Evolutionary conservation across 2,888 invertebrate species (phyloP), one percentile per base, ranked within the genome.

Genomic region (Eugnorisma glareosa): DNA sequence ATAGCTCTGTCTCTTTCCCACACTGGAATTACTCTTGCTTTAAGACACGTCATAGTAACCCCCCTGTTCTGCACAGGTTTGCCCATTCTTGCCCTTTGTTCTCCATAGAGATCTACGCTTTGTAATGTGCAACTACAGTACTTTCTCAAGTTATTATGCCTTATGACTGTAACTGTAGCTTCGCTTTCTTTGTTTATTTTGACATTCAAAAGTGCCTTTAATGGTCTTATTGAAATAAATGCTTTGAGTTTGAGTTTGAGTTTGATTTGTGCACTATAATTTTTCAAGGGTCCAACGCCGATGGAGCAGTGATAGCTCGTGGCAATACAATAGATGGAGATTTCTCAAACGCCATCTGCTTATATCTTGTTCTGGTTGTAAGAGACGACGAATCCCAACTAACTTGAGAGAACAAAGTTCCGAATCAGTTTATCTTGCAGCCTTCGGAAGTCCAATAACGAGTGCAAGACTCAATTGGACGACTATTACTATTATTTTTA

Each of bases 401-500:
- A 86, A 90, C 86, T 92, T 79, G 79, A 77, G 81, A 84, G 88
- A 89, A 89, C 91, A 88, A 91, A 91, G 91, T 91, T 91, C 76
- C 45, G 79, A 90, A 91, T 91, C 93, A 91, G 92, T 92, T 91
- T 91, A 90, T 89, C 89, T 89, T 83, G 84, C 83, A 79, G 88
- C 81, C 89, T 90, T 89, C 73, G 85, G 87, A 91, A 89, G 87
- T 90, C 82, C 81, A 88, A 88, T 87, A 86, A 86, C 86, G 87
- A 82, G 73, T 84, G 81, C 84, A 86, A 75, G 64, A 81, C 79
- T 76, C 74, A 81, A 85, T 88, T 84, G 80, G 67, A 84, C 63
- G 66, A 63, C 69, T 77, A 77, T 51, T 63, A 72, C 63, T 77
- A 76, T 77, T 83, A 75, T 80, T 81, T 81, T 76, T 51, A 59